Evolutionary conservation across 2,797 vertebrate species (phyloP), one percentile per base, ranked within the genome.

Genomic region (Gallirallus australis): DNA sequence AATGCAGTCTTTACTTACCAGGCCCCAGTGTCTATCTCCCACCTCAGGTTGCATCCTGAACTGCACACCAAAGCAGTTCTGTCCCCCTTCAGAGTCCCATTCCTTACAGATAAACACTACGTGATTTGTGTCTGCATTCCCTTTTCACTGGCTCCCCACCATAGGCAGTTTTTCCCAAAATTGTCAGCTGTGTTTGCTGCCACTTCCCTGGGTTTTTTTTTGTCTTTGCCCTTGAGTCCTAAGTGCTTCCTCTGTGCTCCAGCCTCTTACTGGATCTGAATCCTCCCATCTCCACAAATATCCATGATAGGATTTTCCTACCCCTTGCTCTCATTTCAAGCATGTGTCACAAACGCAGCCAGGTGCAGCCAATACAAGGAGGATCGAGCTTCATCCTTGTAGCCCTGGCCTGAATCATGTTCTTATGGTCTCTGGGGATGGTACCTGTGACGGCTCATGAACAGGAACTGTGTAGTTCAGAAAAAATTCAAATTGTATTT

Each of bases 71-170:
- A 10, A 71, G 21, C 48, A 61, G 8, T 50, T 81, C 33, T 48
- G 23, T 45, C 19, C 6, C 6, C 16, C 6, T 31, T 23, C 37
- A 28, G 20, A 53, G 23, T 25, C 28, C 13, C 9, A 25, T 81
- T 65, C 14, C 37, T 68, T 61, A 7, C 5, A 11, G 2, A 3
- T 6, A 30, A 85, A 20, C 12, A 7, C 14, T n/a, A 1, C 0
- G 0, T 63, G 15, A 15, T 56, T 48, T 60, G 11, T 57, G 78
- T 30, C 69, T 86, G 28, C 8, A 12, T 71, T 86, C 14, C 13
- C 50, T 53, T 88, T 19, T 20, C 40, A 0, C 6, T 33, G 66
- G 14, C 33, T 80, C 27, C 20, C 21, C 72, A 27, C 10, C 52
- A n/a, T 4, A 23, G 27, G 20, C 8, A 18, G 6, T 19, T 56